phyloP scores from a whole-genome alignment of 2,797 vertebrate species.

The Danio jaintianensis region DNA sequence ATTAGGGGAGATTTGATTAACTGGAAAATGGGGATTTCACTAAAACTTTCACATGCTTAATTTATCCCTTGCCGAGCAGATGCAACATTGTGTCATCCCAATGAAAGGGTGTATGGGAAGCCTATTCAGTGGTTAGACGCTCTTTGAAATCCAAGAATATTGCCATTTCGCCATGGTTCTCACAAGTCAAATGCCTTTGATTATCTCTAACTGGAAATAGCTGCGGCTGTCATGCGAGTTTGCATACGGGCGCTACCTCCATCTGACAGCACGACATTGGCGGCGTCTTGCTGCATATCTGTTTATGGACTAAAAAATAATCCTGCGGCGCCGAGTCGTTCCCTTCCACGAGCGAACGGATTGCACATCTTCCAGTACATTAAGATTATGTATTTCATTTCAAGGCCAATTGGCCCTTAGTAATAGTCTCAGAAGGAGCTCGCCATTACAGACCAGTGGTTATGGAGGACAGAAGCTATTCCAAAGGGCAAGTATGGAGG shows the following conservation, averaged over 20 bases:
- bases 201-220: slow-evolving; percentile 58
- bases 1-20: slow-evolving; percentile 99
- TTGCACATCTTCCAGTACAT: slow-evolving; percentile 50
- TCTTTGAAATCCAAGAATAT: slow-evolving; percentile 99
- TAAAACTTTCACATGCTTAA: slow-evolving; percentile 99
- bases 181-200: slow-evolving; percentile 64
- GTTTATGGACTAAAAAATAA: slow-evolving; percentile 24
- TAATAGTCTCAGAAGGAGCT: slow-evolving; percentile 62
- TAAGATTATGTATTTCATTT: slow-evolving; percentile 58
- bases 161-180: slow-evolving; percentile 94
- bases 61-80: slow-evolving; percentile 99
- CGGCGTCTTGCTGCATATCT: not conserved
- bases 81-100: slow-evolving; percentile 99
- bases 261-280: not conserved
- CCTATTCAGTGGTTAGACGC: slow-evolving; percentile 94
- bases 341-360: slow-evolving; percentile 39
- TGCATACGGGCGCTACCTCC: slow-evolving; percentile 11
- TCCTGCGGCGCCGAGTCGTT: slow-evolving; percentile 36
- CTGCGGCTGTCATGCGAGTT: slow-evolving; percentile 53
- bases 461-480: slow-evolving; percentile 59
- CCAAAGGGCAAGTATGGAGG: slow-evolving; percentile 59
- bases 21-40: slow-evolving; percentile 99
- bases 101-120: slow-evolving; percentile 99
- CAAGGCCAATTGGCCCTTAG: slow-evolving; percentile 59
- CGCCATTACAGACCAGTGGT: slow-evolving; percentile 60